Base-by-base conservation (phyloP, 64 coral and sea anemone species). In the Stichodactyla mertensii region DNA sequence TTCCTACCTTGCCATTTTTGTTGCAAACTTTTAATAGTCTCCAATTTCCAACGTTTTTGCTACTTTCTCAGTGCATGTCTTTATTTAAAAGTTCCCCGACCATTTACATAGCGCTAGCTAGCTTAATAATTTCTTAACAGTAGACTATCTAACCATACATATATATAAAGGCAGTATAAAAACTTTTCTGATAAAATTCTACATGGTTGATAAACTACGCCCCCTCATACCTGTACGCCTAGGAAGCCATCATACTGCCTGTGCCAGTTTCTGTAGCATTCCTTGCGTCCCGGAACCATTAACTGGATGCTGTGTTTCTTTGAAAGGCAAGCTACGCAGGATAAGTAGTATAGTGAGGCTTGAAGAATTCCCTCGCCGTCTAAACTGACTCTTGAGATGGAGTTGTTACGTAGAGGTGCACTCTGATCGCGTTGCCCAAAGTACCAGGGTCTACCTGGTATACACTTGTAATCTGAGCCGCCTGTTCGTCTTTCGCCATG, bases 171-270 rank as follows among this genome's bases (percentile, higher is more conserved):
- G 0, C 4, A 11, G 14, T 58, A 58, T 15, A 15, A 58, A 6
- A 58, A 58, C 56, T 3, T 4, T 58, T 58, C 56, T 58, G 8
- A 15, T 58, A 58, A 58, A 58, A 9, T 58, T 58, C 8, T 9
- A 11, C 56, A 58, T 15, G 14, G 56, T 58, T 11, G 56, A 45
- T 45, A 58, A 58, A 51, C 18, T 22, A 45, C 3, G 36, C 3
- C 36, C 36, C 36, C 36, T 45, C 52, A 55, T 82, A 82, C 80
- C 90, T 92, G 90, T 6, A 95, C 94, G 14, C 70, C 94, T 10
- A 95, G 61, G 74, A 88, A 95, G 4, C 94, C 94, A 78, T 95
- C 94, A 87, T 95, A 95, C 27, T 95, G 90, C 19, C 94, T 70
- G 54, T 92, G 87, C 94, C 94, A 95, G 0, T 84, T 90, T 10